Percentiles rank a stretch among this genome's conserved stretches.
phyloP scores from a whole-genome alignment of 1,140 invertebrate species.

The Lasaia peninsularis region DNA sequence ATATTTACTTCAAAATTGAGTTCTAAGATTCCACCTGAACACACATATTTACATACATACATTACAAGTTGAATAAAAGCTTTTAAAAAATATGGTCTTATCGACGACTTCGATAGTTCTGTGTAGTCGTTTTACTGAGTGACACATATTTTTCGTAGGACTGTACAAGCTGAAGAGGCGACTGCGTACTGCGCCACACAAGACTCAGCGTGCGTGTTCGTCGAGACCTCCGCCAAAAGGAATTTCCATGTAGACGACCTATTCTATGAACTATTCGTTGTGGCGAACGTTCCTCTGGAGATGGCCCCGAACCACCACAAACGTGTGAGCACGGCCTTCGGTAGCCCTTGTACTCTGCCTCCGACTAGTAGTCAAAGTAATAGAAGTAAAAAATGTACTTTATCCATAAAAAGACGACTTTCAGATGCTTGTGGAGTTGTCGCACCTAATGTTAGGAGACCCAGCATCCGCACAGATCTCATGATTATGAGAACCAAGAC shows the following conservation, averaged over 20 bases:
- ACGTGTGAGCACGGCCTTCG: conserved; percentile 82
- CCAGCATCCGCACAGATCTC: conserved; percentile 90
- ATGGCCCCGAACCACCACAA: conserved; percentile 93
- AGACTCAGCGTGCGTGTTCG: conserved; percentile 85
- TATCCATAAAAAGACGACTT: conserved; percentile 87
- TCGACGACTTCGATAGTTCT: neutral
- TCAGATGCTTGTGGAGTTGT: conserved; percentile 92
- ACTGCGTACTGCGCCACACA: conserved; percentile 83
- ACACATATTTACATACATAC: too few relatives aligned
- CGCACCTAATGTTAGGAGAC: conserved; percentile 88
- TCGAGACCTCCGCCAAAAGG: conserved; percentile 89
- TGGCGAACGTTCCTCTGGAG: conserved; percentile 88
- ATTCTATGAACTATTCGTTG: conserved; percentile 88
- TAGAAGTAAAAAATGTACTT: conserved; percentile 84
- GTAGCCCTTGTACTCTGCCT: conserved; percentile 84
- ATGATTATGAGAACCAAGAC: conserved; percentile 91
- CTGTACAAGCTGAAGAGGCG: conserved; percentile 84
- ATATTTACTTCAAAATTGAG: too few relatives aligned
- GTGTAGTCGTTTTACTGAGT: neutral
- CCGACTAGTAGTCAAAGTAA: conserved; percentile 80
- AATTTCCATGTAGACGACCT: conserved; percentile 88
- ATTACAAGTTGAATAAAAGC: too few relatives aligned
- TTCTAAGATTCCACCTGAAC: too few relatives aligned
- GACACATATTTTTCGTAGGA: conserved; percentile 66
- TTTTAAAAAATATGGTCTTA: too few relatives aligned